Percentiles rank a stretch among this genome's conserved stretches.
phyloP scores from a whole-genome alignment of 2,888 invertebrate species.

The Platycheirus albimanus region DNA sequence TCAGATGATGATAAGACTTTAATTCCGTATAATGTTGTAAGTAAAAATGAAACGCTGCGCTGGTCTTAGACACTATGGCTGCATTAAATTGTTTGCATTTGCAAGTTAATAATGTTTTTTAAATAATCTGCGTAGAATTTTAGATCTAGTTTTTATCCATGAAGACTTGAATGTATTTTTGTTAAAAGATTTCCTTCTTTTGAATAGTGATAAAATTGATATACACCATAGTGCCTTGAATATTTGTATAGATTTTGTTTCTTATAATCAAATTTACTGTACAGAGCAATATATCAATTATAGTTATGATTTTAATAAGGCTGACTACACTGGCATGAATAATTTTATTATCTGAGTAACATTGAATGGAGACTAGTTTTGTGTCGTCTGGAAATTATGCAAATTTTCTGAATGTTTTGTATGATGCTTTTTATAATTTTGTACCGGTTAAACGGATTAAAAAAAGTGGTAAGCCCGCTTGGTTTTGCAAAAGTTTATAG shows the following conservation, averaged over 20 bases:
- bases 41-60: too few species aligned
- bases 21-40: too few species aligned
- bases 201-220: too few species aligned
- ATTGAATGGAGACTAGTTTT: neutral
- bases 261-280: neutral
- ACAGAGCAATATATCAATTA: neutral
- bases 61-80: too few species aligned
- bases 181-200: too few species aligned
- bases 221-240: too few species aligned
- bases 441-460: neutral
- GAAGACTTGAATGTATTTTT: too few species aligned
- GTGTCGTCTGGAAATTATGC: neutral
- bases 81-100: too few species aligned
- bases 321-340: neutral
- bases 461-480: neutral
- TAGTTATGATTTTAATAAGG: slow-evolving; percentile 2
- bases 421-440: slow-evolving; percentile 1
- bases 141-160: too few species aligned
- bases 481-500: neutral
- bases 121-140: too few species aligned
- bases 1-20: too few species aligned
- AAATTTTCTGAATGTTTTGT: neutral
- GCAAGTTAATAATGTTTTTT: too few species aligned
- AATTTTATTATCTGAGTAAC: slow-evolving; percentile 4
- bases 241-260: neutral